These are phyloP conservation scores for Esperia sulphurella DNA, from an alignment of 2,888 invertebrate genomes.

Conservation along the genomic window DNA sequence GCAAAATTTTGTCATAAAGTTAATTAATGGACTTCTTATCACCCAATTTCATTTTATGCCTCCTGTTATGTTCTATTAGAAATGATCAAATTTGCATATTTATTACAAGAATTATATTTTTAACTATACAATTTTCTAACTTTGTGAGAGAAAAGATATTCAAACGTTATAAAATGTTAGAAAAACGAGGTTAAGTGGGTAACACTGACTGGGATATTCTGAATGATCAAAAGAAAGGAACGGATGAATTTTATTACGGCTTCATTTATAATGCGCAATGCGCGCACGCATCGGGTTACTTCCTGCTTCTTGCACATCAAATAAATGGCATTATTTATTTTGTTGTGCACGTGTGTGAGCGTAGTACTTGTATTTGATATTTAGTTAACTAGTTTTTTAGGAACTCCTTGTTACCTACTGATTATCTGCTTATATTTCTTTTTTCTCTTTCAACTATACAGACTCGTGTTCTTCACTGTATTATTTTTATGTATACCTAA, in stretches of 20 bases:
- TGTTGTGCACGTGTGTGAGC: constrained; percentile 18
- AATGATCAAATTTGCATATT: not conserved
- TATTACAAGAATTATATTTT: not conserved
- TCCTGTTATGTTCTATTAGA: too few relatives aligned
- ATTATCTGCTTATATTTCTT: too few relatives aligned
- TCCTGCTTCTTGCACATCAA: constrained; percentile 35
- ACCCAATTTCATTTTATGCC: too few relatives aligned
- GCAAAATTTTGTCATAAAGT: not conserved
- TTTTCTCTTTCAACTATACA: too few relatives aligned
- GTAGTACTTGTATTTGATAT: too few relatives aligned
- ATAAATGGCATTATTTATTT: constrained; percentile 12
- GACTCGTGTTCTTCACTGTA: too few relatives aligned
- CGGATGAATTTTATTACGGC: constrained; percentile 49
- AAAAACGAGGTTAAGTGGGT: constrained; percentile 19
- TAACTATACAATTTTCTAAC: too few relatives aligned
- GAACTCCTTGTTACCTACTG: too few relatives aligned
- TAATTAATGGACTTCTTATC: too few relatives aligned
- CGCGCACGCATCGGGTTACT: constrained; percentile 41
- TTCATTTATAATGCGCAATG: constrained; percentile 41
- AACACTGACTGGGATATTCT: constrained; percentile 16
- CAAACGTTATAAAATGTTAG: constrained; percentile 15
- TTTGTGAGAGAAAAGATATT: not conserved
- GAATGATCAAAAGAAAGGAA: constrained; percentile 49
- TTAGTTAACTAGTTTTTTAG: too few relatives aligned
- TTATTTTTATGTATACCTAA: too few relatives aligned